A percentile compares a stretch with the other conserved stretches of the same genome.
These are phyloP conservation scores for Artemisiospiza belli DNA, from an alignment of 2,113 vertebrate species.

Conservation along the genomic window DNA sequence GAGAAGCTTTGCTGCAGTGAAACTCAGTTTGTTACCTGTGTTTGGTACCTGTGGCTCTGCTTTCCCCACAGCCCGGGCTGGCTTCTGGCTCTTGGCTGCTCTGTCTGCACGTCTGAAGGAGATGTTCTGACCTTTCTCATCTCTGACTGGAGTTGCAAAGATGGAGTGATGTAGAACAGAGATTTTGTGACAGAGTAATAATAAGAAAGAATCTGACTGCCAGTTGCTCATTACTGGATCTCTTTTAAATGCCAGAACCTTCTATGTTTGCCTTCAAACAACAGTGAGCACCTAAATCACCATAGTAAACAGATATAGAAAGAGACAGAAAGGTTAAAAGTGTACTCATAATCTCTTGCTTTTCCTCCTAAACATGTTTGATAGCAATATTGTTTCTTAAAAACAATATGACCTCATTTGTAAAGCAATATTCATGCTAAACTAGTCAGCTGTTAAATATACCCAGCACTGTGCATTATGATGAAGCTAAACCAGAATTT, in stretches of 20 bases:
- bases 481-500: constrained; percentile 84
- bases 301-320: constrained; percentile 69
- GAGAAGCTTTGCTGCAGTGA: neutral
- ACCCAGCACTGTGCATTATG: constrained; percentile 76
- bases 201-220: constrained; percentile 67
- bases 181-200: constrained; percentile 70
- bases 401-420: constrained; percentile 86
- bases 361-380: constrained; percentile 74
- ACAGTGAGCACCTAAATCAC: constrained; percentile 69
- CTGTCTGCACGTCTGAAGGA: neutral
- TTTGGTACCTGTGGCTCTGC: neutral
- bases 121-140: constrained; percentile 61
- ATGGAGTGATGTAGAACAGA: constrained; percentile 65
- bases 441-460: constrained; percentile 85
- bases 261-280: constrained; percentile 73
- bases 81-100: neutral
- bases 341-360: constrained; percentile 73
- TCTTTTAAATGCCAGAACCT: constrained; percentile 70
- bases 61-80: neutral
- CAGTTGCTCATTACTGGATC: constrained; percentile 63
- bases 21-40: neutral
- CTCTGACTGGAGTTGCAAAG: constrained; percentile 56
- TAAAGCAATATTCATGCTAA: constrained; percentile 84
- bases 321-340: constrained; percentile 81
- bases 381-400: constrained; percentile 82